Conservation (phyloP, 2,113 vertebrate species). For the Periophthalmus modestus region DNA sequence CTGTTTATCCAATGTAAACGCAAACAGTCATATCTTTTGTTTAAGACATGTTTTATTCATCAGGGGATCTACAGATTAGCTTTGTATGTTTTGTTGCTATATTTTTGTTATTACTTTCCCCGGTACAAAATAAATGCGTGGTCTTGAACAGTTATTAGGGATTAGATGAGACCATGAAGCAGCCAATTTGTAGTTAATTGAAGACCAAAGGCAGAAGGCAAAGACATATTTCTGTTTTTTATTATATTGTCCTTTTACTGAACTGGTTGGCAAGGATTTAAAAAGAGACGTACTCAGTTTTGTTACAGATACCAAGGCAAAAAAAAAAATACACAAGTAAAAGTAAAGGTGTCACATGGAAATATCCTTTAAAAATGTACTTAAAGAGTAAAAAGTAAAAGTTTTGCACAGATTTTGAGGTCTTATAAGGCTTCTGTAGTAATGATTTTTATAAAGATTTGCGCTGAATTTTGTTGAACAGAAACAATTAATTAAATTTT, state of each 20-base stretch:
- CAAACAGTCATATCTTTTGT: background rate
- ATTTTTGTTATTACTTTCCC: background rate
- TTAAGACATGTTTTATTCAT: slow-evolving; percentile 28
- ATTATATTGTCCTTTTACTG: background rate
- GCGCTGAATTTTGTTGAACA: too few relatives aligned
- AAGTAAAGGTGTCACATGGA: too few relatives aligned
- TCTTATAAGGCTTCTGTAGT: too few relatives aligned
- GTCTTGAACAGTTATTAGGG: background rate
- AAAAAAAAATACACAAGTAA: too few relatives aligned
- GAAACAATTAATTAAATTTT: too few relatives aligned
- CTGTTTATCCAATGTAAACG: slow-evolving; percentile 28
- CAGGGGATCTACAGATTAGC: slow-evolving; percentile 13
- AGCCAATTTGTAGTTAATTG: background rate
- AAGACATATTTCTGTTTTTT: background rate
- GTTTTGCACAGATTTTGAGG: too few relatives aligned
- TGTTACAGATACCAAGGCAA: too few relatives aligned
- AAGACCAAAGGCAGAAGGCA: background rate
- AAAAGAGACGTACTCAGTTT: too few relatives aligned
- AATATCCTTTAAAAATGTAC: too few relatives aligned
- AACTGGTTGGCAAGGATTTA: too few relatives aligned
- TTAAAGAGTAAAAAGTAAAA: too few relatives aligned
- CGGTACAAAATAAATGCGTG: background rate
- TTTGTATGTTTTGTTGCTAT: background rate
- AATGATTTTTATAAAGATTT: too few relatives aligned
- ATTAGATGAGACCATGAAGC: background rate